Conservation (phyloP, 2,797 vertebrate species). For the Micropoecilia bifurca region DNA sequence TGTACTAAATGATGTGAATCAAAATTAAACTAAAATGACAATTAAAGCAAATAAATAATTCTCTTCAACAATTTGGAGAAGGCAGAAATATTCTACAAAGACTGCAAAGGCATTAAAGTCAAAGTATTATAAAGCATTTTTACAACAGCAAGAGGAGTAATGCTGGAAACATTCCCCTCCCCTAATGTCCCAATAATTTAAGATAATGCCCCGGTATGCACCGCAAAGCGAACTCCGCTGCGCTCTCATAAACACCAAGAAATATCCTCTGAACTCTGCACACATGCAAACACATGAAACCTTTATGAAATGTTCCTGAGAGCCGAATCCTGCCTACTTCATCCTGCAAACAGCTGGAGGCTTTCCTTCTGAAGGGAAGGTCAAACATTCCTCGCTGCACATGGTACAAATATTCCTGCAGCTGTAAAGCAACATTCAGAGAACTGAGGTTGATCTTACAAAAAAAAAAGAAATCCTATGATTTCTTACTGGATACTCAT, state of each 20-base stretch:
- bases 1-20: constrained; percentile 8
- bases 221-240: constrained; percentile 26
- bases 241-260: constrained; percentile 6
- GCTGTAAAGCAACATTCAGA: constrained; percentile 4
- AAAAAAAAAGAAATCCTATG: constrained; percentile 15
- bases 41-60: constrained; percentile 3
- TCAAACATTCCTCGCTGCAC: constrained; percentile 32
- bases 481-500: constrained; percentile 3
- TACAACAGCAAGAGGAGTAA: constrained; percentile 7
- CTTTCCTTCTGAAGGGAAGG: constrained; percentile 42
- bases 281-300: constrained; percentile 47
- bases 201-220: constrained; percentile 5
- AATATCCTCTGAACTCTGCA: constrained; percentile 19
- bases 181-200: constrained; percentile 21
- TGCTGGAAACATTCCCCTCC: constrained; percentile 10
- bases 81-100: constrained; percentile 18
- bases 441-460: background rate
- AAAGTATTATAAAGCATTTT: constrained; percentile 17
- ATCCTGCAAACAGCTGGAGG: constrained; percentile 51
- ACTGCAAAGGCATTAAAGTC: background rate
- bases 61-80: background rate
- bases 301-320: constrained; percentile 47
- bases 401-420: constrained; percentile 17
- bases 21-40: background rate
- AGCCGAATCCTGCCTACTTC: constrained; percentile 41